Evolutionary conservation across 2,888 invertebrate species (phyloP).

Genomic region (Hypomecis punctinalis): DNA sequence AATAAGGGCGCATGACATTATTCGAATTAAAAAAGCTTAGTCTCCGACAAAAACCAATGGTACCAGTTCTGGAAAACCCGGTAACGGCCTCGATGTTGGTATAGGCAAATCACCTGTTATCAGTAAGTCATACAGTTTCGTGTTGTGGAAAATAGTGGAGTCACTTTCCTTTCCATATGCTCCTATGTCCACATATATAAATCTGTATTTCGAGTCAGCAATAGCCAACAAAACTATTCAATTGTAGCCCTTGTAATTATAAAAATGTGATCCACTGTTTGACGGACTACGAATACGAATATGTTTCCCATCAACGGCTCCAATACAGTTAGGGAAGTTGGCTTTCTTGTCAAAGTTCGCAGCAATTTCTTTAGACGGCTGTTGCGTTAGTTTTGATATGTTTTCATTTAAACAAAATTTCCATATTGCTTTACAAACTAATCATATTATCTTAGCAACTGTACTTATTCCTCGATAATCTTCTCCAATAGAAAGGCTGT

Average conservation of each 20-base stretch:
- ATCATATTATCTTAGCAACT: constrained; percentile 38
- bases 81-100: background rate
- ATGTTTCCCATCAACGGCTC: constrained; percentile 43
- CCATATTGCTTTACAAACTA: constrained; percentile 43
- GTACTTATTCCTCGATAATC: constrained; percentile 41
- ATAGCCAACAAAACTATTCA: constrained; percentile 25
- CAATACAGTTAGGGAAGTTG: constrained; percentile 4
- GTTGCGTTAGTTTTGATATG: constrained; percentile 3
- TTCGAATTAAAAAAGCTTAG: background rate
- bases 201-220: constrained; percentile 22
- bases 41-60: background rate
- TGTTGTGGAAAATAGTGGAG: constrained; percentile 46
- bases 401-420: constrained; percentile 29
- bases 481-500: background rate
- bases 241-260: constrained; percentile 22
- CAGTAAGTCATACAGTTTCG: constrained; percentile 41
- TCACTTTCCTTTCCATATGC: constrained; percentile 46
- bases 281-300: constrained; percentile 37
- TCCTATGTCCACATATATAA: constrained; percentile 24
- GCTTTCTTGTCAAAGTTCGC: background rate
- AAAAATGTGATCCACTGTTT: constrained; percentile 31
- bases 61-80: background rate
- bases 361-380: background rate
- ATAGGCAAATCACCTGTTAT: background rate
- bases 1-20: background rate